Evolutionary conservation across 2,888 invertebrate species (phyloP).

Genomic region (Oscheius myriophilus): DNA sequence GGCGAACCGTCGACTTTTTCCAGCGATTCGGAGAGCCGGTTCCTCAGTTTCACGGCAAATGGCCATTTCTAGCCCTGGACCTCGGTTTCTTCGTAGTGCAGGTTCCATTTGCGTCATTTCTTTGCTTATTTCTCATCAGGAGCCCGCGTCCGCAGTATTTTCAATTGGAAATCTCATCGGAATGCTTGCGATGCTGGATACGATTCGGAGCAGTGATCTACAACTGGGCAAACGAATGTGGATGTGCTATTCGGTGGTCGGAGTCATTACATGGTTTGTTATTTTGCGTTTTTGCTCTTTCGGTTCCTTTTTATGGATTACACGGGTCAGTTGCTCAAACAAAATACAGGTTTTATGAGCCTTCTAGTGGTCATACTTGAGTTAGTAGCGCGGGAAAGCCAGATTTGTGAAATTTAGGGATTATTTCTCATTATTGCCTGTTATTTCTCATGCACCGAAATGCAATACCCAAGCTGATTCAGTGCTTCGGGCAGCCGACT

Average conservation of each 20-base stretch:
- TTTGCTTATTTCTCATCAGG: slow-evolving; percentile 34
- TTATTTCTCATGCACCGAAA: too few species aligned
- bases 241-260: slow-evolving; percentile 51
- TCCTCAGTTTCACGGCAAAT: slow-evolving; percentile 67
- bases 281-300: neutral
- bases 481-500: too few species aligned
- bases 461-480: too few species aligned
- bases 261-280: slow-evolving; percentile 50
- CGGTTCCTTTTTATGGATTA: too few species aligned
- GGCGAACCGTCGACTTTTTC: slow-evolving; percentile 55
- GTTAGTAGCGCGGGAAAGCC: too few species aligned
- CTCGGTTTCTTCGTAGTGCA: slow-evolving; percentile 27
- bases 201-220: slow-evolving; percentile 27
- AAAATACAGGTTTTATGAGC: too few species aligned
- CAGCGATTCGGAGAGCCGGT: slow-evolving; percentile 33
- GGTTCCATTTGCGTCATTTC: too few species aligned
- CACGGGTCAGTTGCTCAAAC: too few species aligned
- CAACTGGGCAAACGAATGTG: slow-evolving; percentile 40
- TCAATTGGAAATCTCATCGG: slow-evolving; percentile 56
- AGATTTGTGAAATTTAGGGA: too few species aligned
- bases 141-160: slow-evolving; percentile 63
- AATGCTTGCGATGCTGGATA: slow-evolving; percentile 40
- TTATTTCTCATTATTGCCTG: too few species aligned
- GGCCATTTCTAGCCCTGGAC: slow-evolving; percentile 61
- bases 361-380: too few species aligned